A percentile compares a stretch with the other conserved stretches of the same genome.
Conservation (phyloP, 2,113 vertebrate species). For the Oreochromis tanganicae region DNA sequence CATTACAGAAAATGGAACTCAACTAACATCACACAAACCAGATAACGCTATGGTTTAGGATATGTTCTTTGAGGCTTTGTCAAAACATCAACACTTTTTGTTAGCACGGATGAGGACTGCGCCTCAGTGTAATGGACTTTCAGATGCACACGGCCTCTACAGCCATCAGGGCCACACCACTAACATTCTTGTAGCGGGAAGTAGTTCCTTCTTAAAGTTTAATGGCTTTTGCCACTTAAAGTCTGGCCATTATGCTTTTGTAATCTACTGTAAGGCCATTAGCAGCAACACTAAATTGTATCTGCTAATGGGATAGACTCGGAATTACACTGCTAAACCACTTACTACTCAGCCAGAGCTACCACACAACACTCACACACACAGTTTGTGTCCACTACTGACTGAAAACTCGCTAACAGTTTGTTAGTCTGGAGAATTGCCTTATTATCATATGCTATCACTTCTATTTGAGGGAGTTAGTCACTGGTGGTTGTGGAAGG, state of each 20-base stretch:
- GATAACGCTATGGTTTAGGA: not conserved
- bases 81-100: not conserved
- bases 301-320: slow-evolving; percentile 43
- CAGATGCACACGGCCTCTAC: not conserved
- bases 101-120: not conserved
- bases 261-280: slow-evolving; percentile 45
- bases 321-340: slow-evolving; percentile 41
- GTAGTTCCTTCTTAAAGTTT: slow-evolving; percentile 15
- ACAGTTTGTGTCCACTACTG: not conserved
- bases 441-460: slow-evolving; percentile 4
- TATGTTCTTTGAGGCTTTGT: not conserved
- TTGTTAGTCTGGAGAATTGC: not conserved
- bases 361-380: not conserved
- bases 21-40: not conserved
- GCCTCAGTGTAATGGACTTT: not conserved
- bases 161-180: not conserved
- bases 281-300: slow-evolving; percentile 14
- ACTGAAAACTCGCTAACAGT: not conserved
- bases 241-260: not conserved
- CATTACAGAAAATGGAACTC: not conserved
- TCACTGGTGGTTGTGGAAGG: not conserved
- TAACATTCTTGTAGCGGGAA: slow-evolving; percentile 14
- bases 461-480: slow-evolving; percentile 3
- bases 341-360: not conserved
- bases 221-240: slow-evolving; percentile 34